Conservation (phyloP, 2,888 invertebrate species). For the Mythimna albipuncta region DNA sequence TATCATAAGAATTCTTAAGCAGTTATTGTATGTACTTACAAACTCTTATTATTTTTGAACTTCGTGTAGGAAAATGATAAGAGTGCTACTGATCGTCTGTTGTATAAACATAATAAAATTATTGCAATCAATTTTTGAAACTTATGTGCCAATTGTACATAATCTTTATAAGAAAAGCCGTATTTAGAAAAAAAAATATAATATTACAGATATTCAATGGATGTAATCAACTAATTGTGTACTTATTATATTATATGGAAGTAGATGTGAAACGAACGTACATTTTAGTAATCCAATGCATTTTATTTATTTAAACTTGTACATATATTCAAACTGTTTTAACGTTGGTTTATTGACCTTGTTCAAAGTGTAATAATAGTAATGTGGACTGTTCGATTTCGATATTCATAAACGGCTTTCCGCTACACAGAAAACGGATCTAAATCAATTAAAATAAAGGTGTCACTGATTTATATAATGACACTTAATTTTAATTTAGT, state of each 20-base stretch:
- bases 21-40: slow-evolving; percentile 68
- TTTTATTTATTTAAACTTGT: slow-evolving; percentile 22
- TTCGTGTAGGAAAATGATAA: slow-evolving; percentile 23
- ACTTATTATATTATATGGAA: slow-evolving; percentile 30
- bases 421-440: background rate
- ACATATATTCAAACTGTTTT: slow-evolving; percentile 30
- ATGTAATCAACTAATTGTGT: slow-evolving; percentile 46
- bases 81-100: slow-evolving; percentile 51
- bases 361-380: background rate
- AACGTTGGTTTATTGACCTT: slow-evolving; percentile 50
- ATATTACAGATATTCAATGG: slow-evolving; percentile 26
- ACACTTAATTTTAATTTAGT: background rate
- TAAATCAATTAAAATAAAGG: background rate
- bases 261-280: slow-evolving; percentile 8
- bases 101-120: slow-evolving; percentile 57
- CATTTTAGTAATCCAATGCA: slow-evolving; percentile 22
- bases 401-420: background rate
- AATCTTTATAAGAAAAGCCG: slow-evolving; percentile 37
- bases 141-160: slow-evolving; percentile 75
- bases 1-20: slow-evolving; percentile 53
- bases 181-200: slow-evolving; percentile 44
- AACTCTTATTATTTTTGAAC: slow-evolving; percentile 36
- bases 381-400: slow-evolving; percentile 8
- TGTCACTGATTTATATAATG: slow-evolving; percentile 9
- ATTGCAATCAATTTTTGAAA: slow-evolving; percentile 71